Conservation (phyloP, 1,140 invertebrate species). For the Macrosteles quadrilineatus region DNA sequence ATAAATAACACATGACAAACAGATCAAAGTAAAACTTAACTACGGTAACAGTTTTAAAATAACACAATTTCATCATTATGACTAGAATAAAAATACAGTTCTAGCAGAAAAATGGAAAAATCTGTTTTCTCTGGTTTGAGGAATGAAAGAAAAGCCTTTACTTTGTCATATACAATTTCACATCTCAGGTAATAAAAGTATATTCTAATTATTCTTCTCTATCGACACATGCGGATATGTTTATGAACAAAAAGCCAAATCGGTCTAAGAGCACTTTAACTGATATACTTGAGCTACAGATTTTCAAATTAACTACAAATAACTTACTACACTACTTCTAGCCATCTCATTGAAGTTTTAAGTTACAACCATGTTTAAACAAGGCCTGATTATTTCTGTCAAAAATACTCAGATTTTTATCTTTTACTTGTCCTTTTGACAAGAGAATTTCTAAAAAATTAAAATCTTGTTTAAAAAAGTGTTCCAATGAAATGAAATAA, state of each 20-base stretch:
- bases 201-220: background rate
- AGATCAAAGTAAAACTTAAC: background rate
- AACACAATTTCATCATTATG: background rate
- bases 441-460: too few species aligned
- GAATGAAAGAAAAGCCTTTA: background rate
- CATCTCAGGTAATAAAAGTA: constrained; percentile 9
- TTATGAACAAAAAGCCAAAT: constrained; percentile 15
- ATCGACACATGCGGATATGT: constrained; percentile 1
- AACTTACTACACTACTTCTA: too few species aligned
- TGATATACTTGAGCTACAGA: background rate
- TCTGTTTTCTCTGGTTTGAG: background rate
- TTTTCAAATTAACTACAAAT: too few species aligned
- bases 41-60: background rate
- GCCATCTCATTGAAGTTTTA: too few species aligned
- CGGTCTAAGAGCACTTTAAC: constrained; percentile 18
- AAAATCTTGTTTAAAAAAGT: too few species aligned
- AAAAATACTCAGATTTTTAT: too few species aligned
- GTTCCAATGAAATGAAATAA: too few species aligned
- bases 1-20: background rate
- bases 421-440: too few species aligned
- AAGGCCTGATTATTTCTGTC: too few species aligned
- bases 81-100: background rate
- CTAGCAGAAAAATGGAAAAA: background rate
- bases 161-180: constrained; percentile 10
- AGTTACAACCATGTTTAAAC: too few species aligned